Percentiles rank a stretch among this genome's conserved stretches.
Conservation (phyloP, 2,113 vertebrate species). For the Malaclemys terrapin region DNA sequence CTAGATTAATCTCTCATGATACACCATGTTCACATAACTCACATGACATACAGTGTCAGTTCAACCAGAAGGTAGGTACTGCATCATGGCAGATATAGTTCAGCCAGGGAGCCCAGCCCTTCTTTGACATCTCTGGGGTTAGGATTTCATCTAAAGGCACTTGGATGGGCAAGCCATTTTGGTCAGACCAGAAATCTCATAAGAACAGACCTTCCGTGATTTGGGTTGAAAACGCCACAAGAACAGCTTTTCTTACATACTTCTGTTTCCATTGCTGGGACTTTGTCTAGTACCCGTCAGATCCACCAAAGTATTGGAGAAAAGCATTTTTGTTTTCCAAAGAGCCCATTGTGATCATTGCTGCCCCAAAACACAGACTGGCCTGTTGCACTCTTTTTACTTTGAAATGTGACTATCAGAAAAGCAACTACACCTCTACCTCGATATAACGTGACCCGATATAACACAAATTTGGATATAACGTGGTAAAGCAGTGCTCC, state of each 20-base stretch:
- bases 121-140: not conserved
- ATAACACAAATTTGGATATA: no score
- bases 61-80: not conserved
- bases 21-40: not conserved
- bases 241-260: not conserved
- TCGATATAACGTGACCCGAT: no score
- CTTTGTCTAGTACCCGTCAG: not conserved
- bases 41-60: not conserved
- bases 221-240: not conserved
- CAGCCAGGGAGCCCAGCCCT: not conserved
- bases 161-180: not conserved
- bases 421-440: not conserved
- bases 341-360: not conserved
- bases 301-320: not conserved
- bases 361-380: not conserved
- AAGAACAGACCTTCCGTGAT: not conserved
- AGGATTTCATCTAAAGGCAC: not conserved
- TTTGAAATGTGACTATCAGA: not conserved
- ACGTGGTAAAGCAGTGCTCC: no score
- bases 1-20: not conserved
- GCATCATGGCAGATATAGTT: accelerated
- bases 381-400: not conserved
- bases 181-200: not conserved
- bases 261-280: not conserved
- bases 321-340: not conserved